These are phyloP conservation scores for Atta colombica DNA, from an alignment of 1,140 invertebrate species.

Conservation along the genomic window DNA sequence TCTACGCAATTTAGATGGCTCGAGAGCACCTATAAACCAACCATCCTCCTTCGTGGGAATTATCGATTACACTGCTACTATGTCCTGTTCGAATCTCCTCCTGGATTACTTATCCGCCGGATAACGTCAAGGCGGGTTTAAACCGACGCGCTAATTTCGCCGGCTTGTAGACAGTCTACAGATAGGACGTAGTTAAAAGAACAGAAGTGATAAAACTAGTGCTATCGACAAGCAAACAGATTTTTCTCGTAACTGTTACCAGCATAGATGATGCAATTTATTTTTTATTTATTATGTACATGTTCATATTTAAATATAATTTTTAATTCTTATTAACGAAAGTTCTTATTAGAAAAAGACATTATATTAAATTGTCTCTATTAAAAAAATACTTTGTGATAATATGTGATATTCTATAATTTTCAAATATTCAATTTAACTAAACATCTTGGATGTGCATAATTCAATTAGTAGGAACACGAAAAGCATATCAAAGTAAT, in stretches of 20 bases:
- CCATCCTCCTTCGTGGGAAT: conserved; percentile 76
- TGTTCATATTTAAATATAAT: not conserved
- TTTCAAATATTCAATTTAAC: conserved; percentile 1
- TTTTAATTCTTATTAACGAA: not conserved
- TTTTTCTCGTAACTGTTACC: not conserved
- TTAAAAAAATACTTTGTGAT: not conserved
- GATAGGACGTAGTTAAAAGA: conserved; percentile 11
- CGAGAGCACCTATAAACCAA: conserved; percentile 80
- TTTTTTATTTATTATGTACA: not conserved
- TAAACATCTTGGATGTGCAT: conserved; percentile 27
- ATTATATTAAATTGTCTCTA: not conserved
- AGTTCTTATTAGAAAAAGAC: not conserved
- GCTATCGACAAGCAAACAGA: conserved; percentile 17
- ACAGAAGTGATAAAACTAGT: not conserved
- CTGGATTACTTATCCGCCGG: conserved; percentile 77
- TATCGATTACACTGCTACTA: conserved; percentile 79
- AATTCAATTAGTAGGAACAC: conserved; percentile 49
- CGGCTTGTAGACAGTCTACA: conserved; percentile 35
- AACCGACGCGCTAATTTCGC: conserved; percentile 68
- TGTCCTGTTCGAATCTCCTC: conserved; percentile 76
- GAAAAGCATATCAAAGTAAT: conserved; percentile 57
- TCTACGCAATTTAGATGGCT: conserved; percentile 84
- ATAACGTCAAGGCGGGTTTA: conserved; percentile 76
- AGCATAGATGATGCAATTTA: too few relatives aligned
- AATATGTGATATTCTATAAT: not conserved